Evolutionary conservation across 2,797 vertebrate species (phyloP).

Genomic region (Poecile montanus): DNA sequence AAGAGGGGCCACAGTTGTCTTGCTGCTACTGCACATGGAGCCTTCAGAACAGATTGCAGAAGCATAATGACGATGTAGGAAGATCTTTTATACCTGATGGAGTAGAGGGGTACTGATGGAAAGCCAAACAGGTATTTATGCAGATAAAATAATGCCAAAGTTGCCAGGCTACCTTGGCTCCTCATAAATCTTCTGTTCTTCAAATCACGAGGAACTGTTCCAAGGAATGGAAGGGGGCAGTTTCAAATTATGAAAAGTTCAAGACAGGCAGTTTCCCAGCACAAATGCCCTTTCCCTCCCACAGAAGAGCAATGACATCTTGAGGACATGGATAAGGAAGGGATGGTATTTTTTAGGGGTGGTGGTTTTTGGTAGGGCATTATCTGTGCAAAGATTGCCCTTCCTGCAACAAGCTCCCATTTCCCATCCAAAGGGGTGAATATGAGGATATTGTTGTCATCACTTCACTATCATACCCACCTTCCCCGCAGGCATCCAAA

Average conservation of each 20-base stretch:
- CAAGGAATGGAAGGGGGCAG: not conserved
- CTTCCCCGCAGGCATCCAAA: not conserved
- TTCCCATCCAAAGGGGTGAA: not conserved
- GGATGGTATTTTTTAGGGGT: not conserved
- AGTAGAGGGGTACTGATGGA: not conserved
- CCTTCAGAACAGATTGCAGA: not conserved
- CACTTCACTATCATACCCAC: too few relatives aligned
- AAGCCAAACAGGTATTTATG: not conserved
- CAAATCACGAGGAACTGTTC: not conserved
- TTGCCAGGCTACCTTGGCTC: not conserved
- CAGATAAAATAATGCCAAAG: not conserved
- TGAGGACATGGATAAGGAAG: not conserved
- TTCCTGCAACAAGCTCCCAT: not conserved
- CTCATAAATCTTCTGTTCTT: not conserved
- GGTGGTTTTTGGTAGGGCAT: not conserved
- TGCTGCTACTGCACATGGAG: not conserved
- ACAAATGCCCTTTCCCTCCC: not conserved
- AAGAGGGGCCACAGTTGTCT: too few relatives aligned
- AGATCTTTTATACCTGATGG: not conserved
- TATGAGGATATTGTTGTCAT: not conserved
- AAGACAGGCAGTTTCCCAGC: not conserved
- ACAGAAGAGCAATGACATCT: not conserved
- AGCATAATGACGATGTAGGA: not conserved
- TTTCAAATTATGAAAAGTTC: not conserved
- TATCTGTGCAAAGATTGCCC: not conserved